A percentile compares a stretch with the other conserved stretches of the same genome.
Conservation (phyloP, 2,113 vertebrate species). For the Rhombomys opimus region DNA sequence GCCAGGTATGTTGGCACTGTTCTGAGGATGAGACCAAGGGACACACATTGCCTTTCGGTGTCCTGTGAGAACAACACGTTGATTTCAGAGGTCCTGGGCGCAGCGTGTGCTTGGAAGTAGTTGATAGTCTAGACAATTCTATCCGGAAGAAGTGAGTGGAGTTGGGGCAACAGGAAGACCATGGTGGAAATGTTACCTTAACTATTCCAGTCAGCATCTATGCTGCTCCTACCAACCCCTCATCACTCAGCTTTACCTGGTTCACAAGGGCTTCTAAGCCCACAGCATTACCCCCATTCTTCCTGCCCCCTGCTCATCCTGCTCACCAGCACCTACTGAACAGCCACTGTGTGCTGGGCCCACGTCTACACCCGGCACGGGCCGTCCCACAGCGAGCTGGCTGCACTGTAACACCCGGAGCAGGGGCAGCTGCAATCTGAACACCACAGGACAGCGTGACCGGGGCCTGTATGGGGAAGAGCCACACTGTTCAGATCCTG, state of each 20-base stretch:
- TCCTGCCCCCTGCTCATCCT: accelerated
- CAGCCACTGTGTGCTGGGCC: accelerated
- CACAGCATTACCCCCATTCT: accelerated
- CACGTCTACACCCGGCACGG: not conserved
- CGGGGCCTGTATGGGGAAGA: accelerated
- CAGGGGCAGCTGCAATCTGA: not conserved
- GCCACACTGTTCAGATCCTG: not conserved
- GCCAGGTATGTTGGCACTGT: not conserved
- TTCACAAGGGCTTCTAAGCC: not conserved
- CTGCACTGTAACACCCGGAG: accelerated
- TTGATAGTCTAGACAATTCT: not conserved
- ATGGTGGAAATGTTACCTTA: not conserved
- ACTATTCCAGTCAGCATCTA: not conserved
- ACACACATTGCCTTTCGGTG: accelerated
- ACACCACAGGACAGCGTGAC: accelerated
- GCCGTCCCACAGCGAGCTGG: accelerated
- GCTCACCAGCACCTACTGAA: no score
- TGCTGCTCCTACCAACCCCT: not conserved
- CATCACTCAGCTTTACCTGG: not conserved
- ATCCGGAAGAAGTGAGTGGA: not conserved
- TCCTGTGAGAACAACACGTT: not conserved
- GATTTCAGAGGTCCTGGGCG: not conserved
- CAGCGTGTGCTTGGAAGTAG: accelerated
- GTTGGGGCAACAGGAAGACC: accelerated
- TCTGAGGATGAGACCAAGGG: accelerated